These are phyloP conservation scores for Ligdia adustata DNA, from an alignment of 2,888 invertebrate species.

Conservation along the genomic window DNA sequence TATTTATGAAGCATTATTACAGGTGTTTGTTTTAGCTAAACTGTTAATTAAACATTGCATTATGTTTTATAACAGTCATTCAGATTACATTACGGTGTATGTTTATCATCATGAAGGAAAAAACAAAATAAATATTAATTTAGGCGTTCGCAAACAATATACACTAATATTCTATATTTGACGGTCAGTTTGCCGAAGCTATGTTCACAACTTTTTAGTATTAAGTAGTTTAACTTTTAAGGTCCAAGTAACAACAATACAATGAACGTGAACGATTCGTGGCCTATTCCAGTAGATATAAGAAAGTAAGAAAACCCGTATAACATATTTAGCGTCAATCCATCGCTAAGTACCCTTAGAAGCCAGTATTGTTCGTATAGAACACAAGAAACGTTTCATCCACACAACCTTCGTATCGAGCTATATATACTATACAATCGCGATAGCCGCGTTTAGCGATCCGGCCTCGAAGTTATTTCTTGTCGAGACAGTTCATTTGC, in stretches of 20 bases:
- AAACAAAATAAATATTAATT: neutral
- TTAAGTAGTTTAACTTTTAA: too few species aligned
- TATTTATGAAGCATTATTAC: conserved; percentile 20
- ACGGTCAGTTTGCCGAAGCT: too few species aligned
- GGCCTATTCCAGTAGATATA: too few species aligned
- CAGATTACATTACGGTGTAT: neutral
- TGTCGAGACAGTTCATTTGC: conserved; percentile 72
- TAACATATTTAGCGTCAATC: neutral
- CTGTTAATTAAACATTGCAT: conserved; percentile 8
- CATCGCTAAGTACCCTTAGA: conserved; percentile 3
- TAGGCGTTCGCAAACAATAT: conserved; percentile 1
- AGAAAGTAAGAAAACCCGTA: neutral
- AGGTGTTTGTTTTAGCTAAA: conserved; percentile 16
- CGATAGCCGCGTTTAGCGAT: conserved; percentile 32
- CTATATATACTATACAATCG: conserved; percentile 14
- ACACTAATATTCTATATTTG: neutral
- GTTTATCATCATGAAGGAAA: neutral
- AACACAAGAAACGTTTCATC: conserved; percentile 33
- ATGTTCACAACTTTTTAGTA: neutral
- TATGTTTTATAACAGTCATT: neutral
- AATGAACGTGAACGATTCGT: too few species aligned
- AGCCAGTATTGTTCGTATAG: conserved; percentile 20
- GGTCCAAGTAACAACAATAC: neutral
- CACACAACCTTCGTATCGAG: neutral
- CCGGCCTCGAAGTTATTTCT: conserved; percentile 45